phyloP scores from a whole-genome alignment of 2,888 invertebrate species.

The Drosophila helvetica region DNA sequence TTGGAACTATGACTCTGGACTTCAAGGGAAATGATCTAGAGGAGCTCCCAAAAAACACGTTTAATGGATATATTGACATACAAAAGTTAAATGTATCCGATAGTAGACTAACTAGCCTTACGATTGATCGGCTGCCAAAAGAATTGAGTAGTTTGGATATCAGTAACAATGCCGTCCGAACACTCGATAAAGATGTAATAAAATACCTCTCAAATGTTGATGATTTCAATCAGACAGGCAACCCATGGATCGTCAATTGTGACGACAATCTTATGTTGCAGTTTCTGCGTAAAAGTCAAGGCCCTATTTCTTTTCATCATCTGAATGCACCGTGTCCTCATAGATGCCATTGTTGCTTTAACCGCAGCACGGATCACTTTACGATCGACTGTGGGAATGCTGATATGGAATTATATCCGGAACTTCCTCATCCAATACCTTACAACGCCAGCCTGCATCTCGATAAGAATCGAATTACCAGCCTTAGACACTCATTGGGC shows the following conservation, averaged over 20 bases:
- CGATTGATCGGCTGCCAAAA: background rate
- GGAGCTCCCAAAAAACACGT: conserved; percentile 6
- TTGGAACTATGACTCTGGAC: background rate
- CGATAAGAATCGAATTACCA: too few relatives aligned
- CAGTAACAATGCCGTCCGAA: conserved; percentile 4
- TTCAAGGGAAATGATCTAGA: conserved; percentile 10
- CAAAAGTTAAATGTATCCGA: conserved; percentile 10
- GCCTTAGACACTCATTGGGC: too few relatives aligned
- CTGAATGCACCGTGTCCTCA: background rate
- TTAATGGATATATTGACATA: conserved; percentile 17
- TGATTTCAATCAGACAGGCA: conserved; percentile 8
- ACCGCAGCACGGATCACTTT: too few relatives aligned
- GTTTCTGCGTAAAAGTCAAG: background rate
- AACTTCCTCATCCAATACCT: too few relatives aligned
- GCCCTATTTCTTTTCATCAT: background rate
- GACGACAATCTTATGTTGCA: background rate
- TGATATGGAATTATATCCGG: too few relatives aligned
- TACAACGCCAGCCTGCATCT: too few relatives aligned
- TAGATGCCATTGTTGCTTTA: background rate
- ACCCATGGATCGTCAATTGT: conserved; percentile 13
- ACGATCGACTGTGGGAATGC: too few relatives aligned
- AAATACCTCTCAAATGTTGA: background rate
- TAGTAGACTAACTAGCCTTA: conserved; percentile 6
- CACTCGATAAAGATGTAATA: background rate
- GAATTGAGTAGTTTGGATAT: conserved; percentile 21